Conservation (phyloP, 2,888 invertebrate species). For the Lydus trimaculatus region DNA sequence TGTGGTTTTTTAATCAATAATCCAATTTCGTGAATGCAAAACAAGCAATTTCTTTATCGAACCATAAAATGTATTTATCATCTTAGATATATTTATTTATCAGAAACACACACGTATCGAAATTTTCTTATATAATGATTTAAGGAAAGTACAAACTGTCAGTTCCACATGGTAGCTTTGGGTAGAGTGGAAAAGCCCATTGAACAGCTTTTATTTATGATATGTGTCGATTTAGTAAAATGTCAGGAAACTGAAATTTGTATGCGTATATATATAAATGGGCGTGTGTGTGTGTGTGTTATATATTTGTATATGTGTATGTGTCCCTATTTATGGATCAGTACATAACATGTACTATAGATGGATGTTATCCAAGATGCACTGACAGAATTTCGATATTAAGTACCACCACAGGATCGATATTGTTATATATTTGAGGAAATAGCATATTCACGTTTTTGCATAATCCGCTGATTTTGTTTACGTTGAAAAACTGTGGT, state of each 20-base stretch:
- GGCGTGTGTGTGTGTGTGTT: neutral
- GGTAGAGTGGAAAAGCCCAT: neutral
- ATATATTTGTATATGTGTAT: neutral
- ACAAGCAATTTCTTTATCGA: neutral
- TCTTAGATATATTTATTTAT: neutral
- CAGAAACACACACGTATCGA: neutral
- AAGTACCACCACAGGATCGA: neutral
- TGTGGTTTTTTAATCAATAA: neutral
- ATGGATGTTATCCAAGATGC: neutral
- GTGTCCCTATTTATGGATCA: neutral
- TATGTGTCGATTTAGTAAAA: neutral
- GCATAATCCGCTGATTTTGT: neutral
- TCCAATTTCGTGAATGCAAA: neutral
- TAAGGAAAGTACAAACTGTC: neutral
- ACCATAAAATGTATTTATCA: neutral
- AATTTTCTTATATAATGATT: neutral
- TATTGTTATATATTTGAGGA: neutral
- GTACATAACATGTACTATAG: neutral
- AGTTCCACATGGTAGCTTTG: neutral
- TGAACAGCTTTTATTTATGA: slow-evolving; percentile 1
- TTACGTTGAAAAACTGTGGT: too few species aligned
- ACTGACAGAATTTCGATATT: neutral
- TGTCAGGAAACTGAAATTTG: neutral
- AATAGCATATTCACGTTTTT: neutral
- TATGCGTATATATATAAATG: neutral